A percentile compares a stretch with the other conserved stretches of the same genome.
Evolutionary conservation across 2,888 invertebrate genomes (phyloP).

Genomic region (Cataglyphis rosenhaueri): DNA sequence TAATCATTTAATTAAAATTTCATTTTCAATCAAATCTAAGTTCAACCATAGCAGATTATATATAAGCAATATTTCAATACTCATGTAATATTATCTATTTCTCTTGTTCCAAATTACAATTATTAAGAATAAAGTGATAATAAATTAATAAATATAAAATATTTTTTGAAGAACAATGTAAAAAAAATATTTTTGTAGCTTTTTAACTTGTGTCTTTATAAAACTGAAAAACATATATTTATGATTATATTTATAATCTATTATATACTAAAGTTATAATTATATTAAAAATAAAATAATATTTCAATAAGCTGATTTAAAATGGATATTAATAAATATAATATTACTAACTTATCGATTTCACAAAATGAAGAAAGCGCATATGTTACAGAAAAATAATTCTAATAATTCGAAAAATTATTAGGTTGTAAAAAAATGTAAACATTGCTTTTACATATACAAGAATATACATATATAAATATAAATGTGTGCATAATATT

Average conservation of each 20-base stretch:
- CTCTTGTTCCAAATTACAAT: not conserved
- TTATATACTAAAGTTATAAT: not conserved
- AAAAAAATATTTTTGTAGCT: not conserved
- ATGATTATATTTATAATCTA: too few relatives aligned
- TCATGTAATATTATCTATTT: not conserved
- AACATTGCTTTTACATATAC: slow-evolving; percentile 17
- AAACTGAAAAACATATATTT: not conserved
- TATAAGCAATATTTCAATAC: not conserved
- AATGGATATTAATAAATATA: slow-evolving; percentile 14
- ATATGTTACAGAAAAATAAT: not conserved
- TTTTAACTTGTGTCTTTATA: slow-evolving; percentile 1
- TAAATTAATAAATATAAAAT: not conserved
- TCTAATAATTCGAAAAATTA: slow-evolving; percentile 17
- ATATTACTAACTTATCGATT: not conserved
- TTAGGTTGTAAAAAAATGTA: slow-evolving; percentile 10
- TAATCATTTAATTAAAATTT: not conserved
- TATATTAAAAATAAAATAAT: not conserved
- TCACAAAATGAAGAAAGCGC: not conserved
- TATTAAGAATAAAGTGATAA: slow-evolving; percentile 9
- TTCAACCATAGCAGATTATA: not conserved
- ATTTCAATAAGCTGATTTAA: not conserved
- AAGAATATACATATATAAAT: not conserved
- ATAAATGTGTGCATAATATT: not conserved
- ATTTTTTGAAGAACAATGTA: not conserved
- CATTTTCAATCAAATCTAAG: not conserved